Base-by-base conservation (phyloP, 2,113 vertebrate genomes). In the Rhinichthys klamathensis region DNA sequence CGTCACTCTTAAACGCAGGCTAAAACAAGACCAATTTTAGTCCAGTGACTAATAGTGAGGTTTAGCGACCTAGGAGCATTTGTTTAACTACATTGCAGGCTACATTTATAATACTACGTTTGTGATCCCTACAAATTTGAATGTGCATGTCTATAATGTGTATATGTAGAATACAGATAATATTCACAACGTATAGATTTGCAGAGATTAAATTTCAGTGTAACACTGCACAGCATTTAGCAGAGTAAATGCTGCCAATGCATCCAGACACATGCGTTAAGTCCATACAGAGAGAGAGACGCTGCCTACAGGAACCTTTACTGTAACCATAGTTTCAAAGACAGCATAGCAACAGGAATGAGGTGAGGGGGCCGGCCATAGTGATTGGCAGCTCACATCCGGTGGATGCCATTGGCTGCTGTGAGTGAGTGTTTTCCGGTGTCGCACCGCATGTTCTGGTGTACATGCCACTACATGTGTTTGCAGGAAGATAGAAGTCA, bases 291-390 rank as follows among this genome's bases (percentile, higher is more conserved):
- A 86, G 49, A 61, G 51, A 78, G 61, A 86, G 44, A 70, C 61
- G 63, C 83, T 88, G 85, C 87, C 83, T 85, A 88, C 84, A 88
- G 87, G 86, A 82, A 87, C 88, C 88, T 90, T 89, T 88, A 88
- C 72, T 73, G 87, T 88, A 89, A 88, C 90, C 90, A 90, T 89
- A 90, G 90, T 90, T 89, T 90, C 90, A 90, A 90, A 87, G 83
- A 87, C 88, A 85, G 88, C 88, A 89, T 89, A 90, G 90, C 89
- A 90, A 90, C 89, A 90, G 84, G 88, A 88, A 89, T 87, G 89
- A 84, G 88, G 86, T 87, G 85, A 88, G 89, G 85, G 86, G 89
- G 89, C 75, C 35, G 90, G 90, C 44, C 86, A 44, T 85, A 86
- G 73, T 85, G 87, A 89, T 30, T 88, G 87, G 86, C 90, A 87